Evolutionary conservation across 2,888 invertebrate species (phyloP).

Genomic region (Drosophila cracens): DNA sequence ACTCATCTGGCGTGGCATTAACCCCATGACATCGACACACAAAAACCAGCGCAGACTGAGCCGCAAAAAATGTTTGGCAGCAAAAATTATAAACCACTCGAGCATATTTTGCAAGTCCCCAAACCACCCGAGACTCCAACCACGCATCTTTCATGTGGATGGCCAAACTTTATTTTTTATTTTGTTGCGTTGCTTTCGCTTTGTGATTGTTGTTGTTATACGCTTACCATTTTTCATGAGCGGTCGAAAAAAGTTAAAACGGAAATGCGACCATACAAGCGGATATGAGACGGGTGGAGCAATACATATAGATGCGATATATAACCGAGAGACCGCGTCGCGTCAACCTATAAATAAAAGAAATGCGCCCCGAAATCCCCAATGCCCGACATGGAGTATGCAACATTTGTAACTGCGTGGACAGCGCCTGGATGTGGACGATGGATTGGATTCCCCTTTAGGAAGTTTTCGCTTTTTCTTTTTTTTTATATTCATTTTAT

Average conservation of each 20-base stretch:
- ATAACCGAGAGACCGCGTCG: conserved; percentile 64
- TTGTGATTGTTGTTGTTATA: conserved; percentile 17
- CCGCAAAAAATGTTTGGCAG: conserved; percentile 64
- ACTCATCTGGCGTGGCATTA: conserved; percentile 68
- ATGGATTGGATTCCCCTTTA: conserved; percentile 31
- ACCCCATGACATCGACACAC: conserved; percentile 56
- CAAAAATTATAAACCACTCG: conserved; percentile 75
- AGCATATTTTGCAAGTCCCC: conserved; percentile 71
- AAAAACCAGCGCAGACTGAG: conserved; percentile 40
- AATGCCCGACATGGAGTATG: conserved; percentile 48
- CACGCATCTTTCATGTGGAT: conserved; percentile 33
- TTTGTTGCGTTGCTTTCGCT: background rate
- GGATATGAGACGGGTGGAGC: conserved; percentile 66
- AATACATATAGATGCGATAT: conserved; percentile 61
- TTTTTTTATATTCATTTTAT: background rate
- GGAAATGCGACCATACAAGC: conserved; percentile 81
- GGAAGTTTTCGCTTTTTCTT: conserved; percentile 18
- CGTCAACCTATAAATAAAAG: conserved; percentile 71
- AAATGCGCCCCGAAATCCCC: conserved; percentile 58
- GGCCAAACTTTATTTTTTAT: conserved; percentile 23
- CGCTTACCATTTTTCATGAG: conserved; percentile 58
- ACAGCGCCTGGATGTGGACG: conserved; percentile 28
- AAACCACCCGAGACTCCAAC: conserved; percentile 11
- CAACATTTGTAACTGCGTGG: conserved; percentile 58
- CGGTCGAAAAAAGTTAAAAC: conserved; percentile 68